phyloP scores from a whole-genome alignment of 2,113 vertebrate genomes.

The Spea bombifrons region DNA sequence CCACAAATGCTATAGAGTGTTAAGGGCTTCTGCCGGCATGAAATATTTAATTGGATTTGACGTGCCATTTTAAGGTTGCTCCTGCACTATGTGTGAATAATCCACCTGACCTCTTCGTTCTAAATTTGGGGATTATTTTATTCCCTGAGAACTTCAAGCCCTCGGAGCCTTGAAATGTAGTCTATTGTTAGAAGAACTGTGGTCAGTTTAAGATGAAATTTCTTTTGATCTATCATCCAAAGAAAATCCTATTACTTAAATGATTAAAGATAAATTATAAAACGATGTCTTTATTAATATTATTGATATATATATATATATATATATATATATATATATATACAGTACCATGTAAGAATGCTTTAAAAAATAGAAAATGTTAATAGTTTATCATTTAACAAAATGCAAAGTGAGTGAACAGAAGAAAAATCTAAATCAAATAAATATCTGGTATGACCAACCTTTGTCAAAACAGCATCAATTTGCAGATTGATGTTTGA shows the following conservation, averaged over 20 bases:
- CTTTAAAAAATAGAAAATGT: no score
- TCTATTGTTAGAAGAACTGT: slow-evolving; percentile 53
- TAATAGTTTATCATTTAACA: no score
- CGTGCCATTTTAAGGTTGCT: slow-evolving; percentile 56
- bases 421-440: no score
- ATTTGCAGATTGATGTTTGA: no score
- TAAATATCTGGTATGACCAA: no score
- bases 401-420: no score
- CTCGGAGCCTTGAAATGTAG: slow-evolving; percentile 64
- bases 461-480: no score
- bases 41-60: slow-evolving; percentile 77
- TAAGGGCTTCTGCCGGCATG: slow-evolving; percentile 58
- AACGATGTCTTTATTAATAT: slow-evolving; percentile 12
- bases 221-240: slow-evolving; percentile 57
- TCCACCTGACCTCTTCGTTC: slow-evolving; percentile 68
- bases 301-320: slow-evolving; percentile 19
- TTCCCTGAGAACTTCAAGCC: slow-evolving; percentile 64
- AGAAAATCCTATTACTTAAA: slow-evolving; percentile 58
- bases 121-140: slow-evolving; percentile 61
- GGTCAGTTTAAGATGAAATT: slow-evolving; percentile 47
- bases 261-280: slow-evolving; percentile 51
- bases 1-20: slow-evolving; percentile 53
- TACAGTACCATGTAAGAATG: no score
- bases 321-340: no score
- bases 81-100: slow-evolving; percentile 61